Percentiles rank a stretch among this genome's conserved stretches.
phyloP scores from a whole-genome alignment of 2,797 vertebrate genomes.

The Myotis findleyi region DNA sequence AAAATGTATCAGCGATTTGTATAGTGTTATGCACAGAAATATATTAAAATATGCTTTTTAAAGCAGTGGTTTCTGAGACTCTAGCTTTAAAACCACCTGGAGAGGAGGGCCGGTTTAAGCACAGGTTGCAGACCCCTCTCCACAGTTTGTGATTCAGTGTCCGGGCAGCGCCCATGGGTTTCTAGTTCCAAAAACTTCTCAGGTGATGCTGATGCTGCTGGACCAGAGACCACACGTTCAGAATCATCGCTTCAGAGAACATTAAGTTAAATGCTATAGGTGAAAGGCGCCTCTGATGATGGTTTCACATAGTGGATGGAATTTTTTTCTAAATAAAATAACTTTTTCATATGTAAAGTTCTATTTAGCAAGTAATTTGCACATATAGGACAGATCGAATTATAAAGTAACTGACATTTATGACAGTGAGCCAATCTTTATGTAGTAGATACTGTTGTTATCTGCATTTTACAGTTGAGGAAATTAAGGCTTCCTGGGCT shows the following conservation, averaged over 20 bases:
- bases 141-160: not conserved
- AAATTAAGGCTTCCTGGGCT: not conserved
- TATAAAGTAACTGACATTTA: not conserved
- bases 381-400: not conserved
- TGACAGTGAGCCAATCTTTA: not conserved
- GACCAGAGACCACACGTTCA: not conserved
- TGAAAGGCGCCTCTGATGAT: not conserved
- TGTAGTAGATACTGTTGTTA: not conserved
- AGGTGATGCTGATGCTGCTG: not conserved
- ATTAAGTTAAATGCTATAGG: not conserved
- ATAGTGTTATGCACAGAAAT: not conserved
- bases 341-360: not conserved
- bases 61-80: slow-evolving; percentile 2
- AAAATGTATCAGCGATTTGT: not conserved
- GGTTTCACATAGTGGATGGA: not conserved
- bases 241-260: not conserved
- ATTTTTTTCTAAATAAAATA: not conserved
- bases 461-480: not conserved
- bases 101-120: not conserved
- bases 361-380: not conserved
- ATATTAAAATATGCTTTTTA: not conserved
- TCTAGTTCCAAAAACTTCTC: not conserved
- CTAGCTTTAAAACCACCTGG: not conserved
- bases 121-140: too few relatives aligned
- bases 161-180: not conserved